phyloP scores from a whole-genome alignment of 2,113 vertebrate genomes.

The Hyperoodon ampullatus region DNA sequence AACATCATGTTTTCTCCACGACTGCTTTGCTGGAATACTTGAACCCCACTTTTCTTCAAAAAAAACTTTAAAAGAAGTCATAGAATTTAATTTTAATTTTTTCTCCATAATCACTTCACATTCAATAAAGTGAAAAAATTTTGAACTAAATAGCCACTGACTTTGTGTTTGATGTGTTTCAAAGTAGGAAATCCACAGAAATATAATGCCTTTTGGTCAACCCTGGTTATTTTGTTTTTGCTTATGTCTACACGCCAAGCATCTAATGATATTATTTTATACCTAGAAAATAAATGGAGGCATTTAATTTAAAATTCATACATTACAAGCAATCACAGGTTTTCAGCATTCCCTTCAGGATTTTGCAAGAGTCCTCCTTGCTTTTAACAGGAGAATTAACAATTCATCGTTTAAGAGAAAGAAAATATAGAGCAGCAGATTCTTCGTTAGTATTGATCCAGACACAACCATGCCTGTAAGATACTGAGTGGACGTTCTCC shows the following conservation, averaged over 20 bases:
- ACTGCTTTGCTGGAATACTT: slow-evolving; percentile 98
- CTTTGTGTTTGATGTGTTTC: slow-evolving; percentile 97
- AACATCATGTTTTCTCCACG: slow-evolving; percentile 98
- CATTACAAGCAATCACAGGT: slow-evolving; percentile 12
- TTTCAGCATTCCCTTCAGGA: slow-evolving; percentile 29
- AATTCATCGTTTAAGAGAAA: background rate
- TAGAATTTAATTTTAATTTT: slow-evolving; percentile 60
- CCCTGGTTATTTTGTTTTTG: slow-evolving; percentile 86
- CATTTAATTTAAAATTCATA: slow-evolving; percentile 53
- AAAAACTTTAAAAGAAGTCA: slow-evolving; percentile 88
- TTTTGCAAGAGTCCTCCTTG: slow-evolving; percentile 10
- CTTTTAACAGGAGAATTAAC: background rate
- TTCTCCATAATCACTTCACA: background rate
- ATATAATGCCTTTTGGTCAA: slow-evolving; percentile 92
- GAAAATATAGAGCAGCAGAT: background rate
- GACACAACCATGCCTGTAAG: background rate
- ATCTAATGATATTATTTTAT: slow-evolving; percentile 91
- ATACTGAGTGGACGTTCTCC: background rate
- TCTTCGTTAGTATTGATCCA: background rate
- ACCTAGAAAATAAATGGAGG: slow-evolving; percentile 85
- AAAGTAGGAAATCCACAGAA: slow-evolving; percentile 98
- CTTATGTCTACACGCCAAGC: slow-evolving; percentile 92
- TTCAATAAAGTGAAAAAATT: slow-evolving; percentile 50
- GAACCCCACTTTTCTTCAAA: slow-evolving; percentile 94
- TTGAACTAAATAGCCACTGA: slow-evolving; percentile 77